phyloP scores from a whole-genome alignment of 2,888 invertebrate species.

The Meganola albula region DNA sequence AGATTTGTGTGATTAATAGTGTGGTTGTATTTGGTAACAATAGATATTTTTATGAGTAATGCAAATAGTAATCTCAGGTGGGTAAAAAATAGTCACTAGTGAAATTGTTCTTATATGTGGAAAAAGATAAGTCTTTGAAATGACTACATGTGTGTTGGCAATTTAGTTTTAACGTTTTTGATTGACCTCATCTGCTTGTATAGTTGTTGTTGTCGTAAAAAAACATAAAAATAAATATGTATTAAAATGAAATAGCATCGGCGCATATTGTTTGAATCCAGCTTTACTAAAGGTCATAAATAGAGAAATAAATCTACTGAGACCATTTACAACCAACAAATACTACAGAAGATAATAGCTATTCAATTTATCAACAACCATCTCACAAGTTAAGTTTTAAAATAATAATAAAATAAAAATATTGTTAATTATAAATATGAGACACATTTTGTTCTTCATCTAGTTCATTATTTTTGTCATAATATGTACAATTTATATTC shows the following conservation, averaged over 20 bases:
- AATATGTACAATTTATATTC: conserved; percentile 63
- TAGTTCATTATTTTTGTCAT: conserved; percentile 53
- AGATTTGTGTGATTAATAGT: conserved; percentile 34
- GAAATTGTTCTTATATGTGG: no score
- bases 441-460: conserved; percentile 64
- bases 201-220: no score
- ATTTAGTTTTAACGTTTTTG: no score
- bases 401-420: conserved; percentile 39
- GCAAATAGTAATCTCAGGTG: conserved; percentile 32
- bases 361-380: conserved; percentile 58
- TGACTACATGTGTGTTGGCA: no score
- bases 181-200: no score
- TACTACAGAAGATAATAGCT: conserved; percentile 58
- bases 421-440: conserved; percentile 63
- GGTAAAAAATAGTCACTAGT: no score
- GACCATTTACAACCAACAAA: conserved; percentile 38
- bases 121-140: no score
- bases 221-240: no score
- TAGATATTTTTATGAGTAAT: conserved; percentile 19
- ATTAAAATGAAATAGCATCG: no score
- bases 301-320: conserved; percentile 34
- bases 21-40: conserved; percentile 26
- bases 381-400: conserved; percentile 50
- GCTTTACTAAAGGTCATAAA: no score
- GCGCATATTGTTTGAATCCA: no score